Percentiles rank a stretch among this genome's conserved stretches.
Evolutionary conservation across 2,888 invertebrate genomes (phyloP).

Genomic region (Willowsia nigromaculata): DNA sequence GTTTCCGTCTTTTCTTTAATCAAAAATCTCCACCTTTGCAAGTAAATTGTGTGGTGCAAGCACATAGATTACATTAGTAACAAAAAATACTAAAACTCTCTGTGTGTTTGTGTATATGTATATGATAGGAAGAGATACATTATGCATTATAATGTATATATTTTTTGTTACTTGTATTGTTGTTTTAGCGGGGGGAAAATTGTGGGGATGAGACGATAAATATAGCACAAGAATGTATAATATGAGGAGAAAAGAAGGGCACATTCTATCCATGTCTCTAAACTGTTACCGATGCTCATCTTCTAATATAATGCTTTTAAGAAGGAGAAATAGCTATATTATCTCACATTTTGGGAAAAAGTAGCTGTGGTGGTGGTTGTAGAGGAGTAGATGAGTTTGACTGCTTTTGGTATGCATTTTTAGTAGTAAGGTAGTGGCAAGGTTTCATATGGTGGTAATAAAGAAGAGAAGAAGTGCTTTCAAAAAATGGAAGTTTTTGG

Average conservation of each 20-base stretch:
- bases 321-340: neutral
- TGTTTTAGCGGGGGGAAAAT: neutral
- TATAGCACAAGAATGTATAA: neutral
- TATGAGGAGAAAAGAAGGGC: neutral
- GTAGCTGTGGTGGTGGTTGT: neutral
- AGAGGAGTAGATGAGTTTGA: conserved; percentile 46
- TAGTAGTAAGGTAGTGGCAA: neutral
- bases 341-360: neutral
- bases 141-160: neutral
- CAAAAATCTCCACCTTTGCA: conserved; percentile 77
- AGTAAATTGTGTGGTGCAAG: conserved; percentile 71
- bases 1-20: conserved; percentile 78
- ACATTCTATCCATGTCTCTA: neutral
- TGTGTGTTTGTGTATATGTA: neutral
- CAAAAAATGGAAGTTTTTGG: conserved; percentile 36
- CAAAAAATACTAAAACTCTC: conserved; percentile 26
- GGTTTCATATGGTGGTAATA: conserved; percentile 9
- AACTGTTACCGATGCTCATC: neutral
- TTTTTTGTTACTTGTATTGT: neutral
- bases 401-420: neutral
- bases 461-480: conserved; percentile 45
- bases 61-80: conserved; percentile 67
- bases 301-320: conserved; percentile 12
- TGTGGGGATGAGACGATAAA: conserved; percentile 26
- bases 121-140: no score